These are phyloP conservation scores for Apogon talboti DNA, from an alignment of 2,797 vertebrate genomes.

Conservation along the genomic window DNA sequence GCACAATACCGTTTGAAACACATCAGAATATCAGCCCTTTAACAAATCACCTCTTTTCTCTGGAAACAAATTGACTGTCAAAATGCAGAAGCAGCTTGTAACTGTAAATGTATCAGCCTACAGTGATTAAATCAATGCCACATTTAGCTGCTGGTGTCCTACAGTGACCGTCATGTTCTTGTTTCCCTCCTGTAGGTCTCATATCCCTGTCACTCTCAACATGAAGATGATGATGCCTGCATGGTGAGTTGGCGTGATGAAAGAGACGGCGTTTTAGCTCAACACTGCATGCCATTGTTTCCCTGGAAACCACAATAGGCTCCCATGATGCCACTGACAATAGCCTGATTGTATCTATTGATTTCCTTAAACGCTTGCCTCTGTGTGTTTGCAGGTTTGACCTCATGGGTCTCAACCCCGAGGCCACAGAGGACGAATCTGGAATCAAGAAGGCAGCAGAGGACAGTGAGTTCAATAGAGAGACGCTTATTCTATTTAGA, in stretches of 20 bases:
- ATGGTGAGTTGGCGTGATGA: conserved; percentile 86
- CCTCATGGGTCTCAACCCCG: conserved; percentile 92
- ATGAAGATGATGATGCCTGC: conserved; percentile 94
- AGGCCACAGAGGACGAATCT: conserved; percentile 93
- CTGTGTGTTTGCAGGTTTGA: conserved; percentile 89
- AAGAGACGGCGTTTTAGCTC: conserved; percentile 24
- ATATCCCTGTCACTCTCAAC: conserved; percentile 95
- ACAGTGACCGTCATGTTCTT: conserved; percentile 10
- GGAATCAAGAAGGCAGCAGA: conserved; percentile 98
- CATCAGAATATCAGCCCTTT: background rate
- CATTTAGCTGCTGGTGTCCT: background rate
- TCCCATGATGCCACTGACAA: conserved; percentile 50
- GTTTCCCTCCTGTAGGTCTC: conserved; percentile 80
- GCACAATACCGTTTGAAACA: background rate
- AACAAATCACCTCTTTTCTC: conserved; percentile 5
- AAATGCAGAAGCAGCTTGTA: background rate
- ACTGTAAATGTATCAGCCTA: background rate
- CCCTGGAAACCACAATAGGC: conserved; percentile 51
- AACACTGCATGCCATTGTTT: conserved; percentile 65
- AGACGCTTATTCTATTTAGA: too few species aligned
- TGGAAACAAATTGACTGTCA: background rate
- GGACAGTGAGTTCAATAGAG: conserved; percentile 86
- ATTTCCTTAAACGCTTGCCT: conserved; percentile 31
- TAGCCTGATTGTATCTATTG: conserved; percentile 49
- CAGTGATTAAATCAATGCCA: background rate